Conservation (phyloP, 2,888 invertebrate genomes). For the Eristalinus sepulchralis region DNA sequence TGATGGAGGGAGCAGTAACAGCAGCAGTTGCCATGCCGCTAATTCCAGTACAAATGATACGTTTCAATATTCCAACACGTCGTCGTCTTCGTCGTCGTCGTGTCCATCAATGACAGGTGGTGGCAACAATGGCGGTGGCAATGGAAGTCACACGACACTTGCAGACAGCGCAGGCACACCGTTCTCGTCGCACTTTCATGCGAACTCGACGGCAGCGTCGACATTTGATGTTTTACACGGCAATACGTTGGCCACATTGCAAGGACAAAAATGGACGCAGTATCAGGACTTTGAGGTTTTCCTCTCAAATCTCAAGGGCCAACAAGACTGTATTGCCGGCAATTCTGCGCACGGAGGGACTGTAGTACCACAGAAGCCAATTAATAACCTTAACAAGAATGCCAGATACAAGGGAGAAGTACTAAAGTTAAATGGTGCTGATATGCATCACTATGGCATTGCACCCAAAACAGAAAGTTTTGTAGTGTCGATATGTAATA, state of each 20-base stretch:
- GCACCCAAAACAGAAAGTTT: constrained; percentile 90
- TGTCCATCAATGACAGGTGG: constrained; percentile 5
- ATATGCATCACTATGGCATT: constrained; percentile 89
- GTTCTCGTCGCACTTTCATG: constrained; percentile 23
- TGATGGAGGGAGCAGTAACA: constrained; percentile 36
- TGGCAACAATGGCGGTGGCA: neutral
- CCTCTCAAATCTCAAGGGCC: constrained; percentile 60
- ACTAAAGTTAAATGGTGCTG: constrained; percentile 83
- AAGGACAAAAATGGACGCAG: constrained; percentile 78
- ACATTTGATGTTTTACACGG: constrained; percentile 9
- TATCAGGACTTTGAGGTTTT: constrained; percentile 77
- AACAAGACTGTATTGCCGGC: constrained; percentile 35
- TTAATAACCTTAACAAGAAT: constrained; percentile 51
- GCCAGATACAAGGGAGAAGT: constrained; percentile 78
- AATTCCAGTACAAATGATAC: constrained; percentile 52
- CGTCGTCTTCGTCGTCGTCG: neutral
- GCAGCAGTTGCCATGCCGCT: constrained; percentile 40
- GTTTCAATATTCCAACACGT: constrained; percentile 42
- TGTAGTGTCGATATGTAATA: constrained; percentile 89
- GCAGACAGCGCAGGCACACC: constrained; percentile 6
- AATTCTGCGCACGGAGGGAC: neutral
- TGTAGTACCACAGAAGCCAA: neutral
- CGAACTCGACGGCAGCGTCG: constrained; percentile 6
- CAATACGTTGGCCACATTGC: constrained; percentile 64
- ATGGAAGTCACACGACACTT: neutral